A percentile compares a stretch with the other conserved stretches of the same genome.
These are phyloP conservation scores for Cephus pygmeus DNA, from an alignment of 2,888 invertebrate species.

Conservation along the genomic window DNA sequence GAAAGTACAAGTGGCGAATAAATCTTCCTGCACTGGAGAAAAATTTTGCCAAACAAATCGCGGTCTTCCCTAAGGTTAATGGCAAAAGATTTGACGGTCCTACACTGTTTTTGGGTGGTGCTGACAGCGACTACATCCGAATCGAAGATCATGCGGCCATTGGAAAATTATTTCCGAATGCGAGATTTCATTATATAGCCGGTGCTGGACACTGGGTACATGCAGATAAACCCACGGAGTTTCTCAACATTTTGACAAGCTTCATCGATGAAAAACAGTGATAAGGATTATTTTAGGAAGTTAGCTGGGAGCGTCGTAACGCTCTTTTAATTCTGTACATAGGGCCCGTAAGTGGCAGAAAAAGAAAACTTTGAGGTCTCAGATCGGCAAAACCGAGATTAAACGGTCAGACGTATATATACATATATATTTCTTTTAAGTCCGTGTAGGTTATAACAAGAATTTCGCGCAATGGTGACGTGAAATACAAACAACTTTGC, in stretches of 20 bases:
- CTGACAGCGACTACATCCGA: conserved; percentile 82
- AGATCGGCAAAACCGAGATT: not conserved
- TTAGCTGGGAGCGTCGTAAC: not conserved
- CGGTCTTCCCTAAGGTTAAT: conserved; percentile 72
- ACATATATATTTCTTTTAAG: not conserved
- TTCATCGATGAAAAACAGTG: conserved; percentile 68
- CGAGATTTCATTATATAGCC: conserved; percentile 76
- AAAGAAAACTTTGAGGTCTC: not conserved
- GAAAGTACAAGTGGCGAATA: conserved; percentile 80
- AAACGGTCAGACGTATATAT: not conserved
- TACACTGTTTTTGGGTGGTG: conserved; percentile 86
- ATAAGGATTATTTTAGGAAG: not conserved
- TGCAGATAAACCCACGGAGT: conserved; percentile 86
- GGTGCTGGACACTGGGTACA: conserved; percentile 96
- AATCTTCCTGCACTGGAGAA: conserved; percentile 80
- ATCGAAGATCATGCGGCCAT: conserved; percentile 73
- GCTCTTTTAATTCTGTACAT: not conserved
- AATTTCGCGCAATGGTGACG: not conserved
- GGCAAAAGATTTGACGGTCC: conserved; percentile 68
- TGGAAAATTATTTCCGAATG: conserved; percentile 77
- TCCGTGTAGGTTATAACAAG: not conserved
- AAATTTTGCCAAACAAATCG: conserved; percentile 74
- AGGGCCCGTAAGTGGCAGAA: not conserved
- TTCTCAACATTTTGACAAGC: conserved; percentile 73
- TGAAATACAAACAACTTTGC: not conserved